Conservation (phyloP, 2,113 vertebrate species). For the Semnornis frantzii region DNA sequence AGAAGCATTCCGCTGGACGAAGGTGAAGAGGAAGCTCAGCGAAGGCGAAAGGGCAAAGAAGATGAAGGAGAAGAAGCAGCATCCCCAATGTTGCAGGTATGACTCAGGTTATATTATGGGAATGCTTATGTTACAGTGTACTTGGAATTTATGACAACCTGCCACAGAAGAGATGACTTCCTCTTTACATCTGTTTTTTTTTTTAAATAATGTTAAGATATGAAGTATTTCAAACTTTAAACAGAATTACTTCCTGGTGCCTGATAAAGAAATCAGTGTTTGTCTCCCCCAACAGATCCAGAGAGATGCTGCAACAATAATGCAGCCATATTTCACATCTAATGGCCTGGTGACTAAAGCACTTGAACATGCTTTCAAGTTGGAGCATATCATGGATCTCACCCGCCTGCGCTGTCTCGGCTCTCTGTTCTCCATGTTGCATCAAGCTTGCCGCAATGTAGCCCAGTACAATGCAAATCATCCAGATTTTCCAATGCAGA, state of each 20-base stretch:
- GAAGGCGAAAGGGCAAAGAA: constrained; percentile 90
- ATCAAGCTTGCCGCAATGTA: constrained; percentile 96
- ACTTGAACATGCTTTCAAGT: constrained; percentile 92
- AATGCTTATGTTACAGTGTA: neutral
- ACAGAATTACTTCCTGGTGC: neutral
- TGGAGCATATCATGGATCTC: constrained; percentile 99
- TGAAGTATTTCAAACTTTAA: neutral
- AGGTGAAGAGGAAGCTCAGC: constrained; percentile 94
- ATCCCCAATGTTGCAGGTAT: constrained; percentile 96
- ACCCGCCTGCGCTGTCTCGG: constrained; percentile 94
- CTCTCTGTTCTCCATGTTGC: constrained; percentile 96
- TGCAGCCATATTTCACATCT: constrained; percentile 97
- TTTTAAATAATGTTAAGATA: neutral
- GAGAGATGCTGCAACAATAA: constrained; percentile 86
- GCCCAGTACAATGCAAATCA: constrained; percentile 98
- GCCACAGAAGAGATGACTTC: neutral
- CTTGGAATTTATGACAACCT: neutral
- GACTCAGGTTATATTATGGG: neutral
- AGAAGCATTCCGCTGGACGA: constrained; percentile 96
- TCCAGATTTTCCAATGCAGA: constrained; percentile 96
- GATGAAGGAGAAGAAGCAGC: constrained; percentile 92
- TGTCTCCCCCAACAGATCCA: constrained; percentile 83
- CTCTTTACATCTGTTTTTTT: neutral
- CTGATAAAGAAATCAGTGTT: neutral
- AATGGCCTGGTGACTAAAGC: constrained; percentile 96